Evolutionary conservation across 1,140 invertebrate species (phyloP), one percentile per base, ranked within the genome.

Genomic region (Arion vulgaris): DNA sequence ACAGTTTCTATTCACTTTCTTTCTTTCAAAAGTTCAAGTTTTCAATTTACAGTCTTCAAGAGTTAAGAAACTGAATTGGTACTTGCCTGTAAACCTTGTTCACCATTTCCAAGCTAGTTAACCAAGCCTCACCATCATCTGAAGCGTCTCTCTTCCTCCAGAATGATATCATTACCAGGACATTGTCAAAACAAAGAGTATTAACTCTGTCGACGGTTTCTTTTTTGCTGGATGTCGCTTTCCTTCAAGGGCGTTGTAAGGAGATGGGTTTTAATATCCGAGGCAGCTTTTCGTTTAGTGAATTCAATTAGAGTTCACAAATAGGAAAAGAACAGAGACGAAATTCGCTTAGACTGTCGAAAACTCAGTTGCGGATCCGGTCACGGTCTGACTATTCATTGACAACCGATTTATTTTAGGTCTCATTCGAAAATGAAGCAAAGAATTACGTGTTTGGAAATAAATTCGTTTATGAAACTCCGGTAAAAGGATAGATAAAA

Each of bases 381-480:
- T 26, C 36, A 41, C 19, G 2, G 71, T 32, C 26, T 19, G 71
- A 72, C 36, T 38, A 45, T 72, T 45, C 71, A 72, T 17, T 72
- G 36, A 72, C 2, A 57, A 36, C 49, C 36, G n/a, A 53, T 76
- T 28, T 51, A 45, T 45, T 36, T 76, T 53, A 39, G 72, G 36
- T 76, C 19, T n/a, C 74, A 36, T 49, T 17, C n/a, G 17, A 76
- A 76, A 53, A 1, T 57, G 74, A 57, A 23, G 28, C 74, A 57
- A 32, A 45, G n/a, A 76, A 76, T 53, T 53, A 32, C 45, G 53
- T 53, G 53, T 76, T 45, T 38, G 74, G 32, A 32, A 5, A 1
- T 36, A 17, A 76, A 76, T 76, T 36, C 41, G 49, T 36, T 76
- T 76, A 76, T 57, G 26, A 76, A 76, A 76, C 74, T n/a, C 74